These are phyloP conservation scores for Poecilia gillii DNA, from an alignment of 2,797 vertebrate species.

Conservation along the genomic window DNA sequence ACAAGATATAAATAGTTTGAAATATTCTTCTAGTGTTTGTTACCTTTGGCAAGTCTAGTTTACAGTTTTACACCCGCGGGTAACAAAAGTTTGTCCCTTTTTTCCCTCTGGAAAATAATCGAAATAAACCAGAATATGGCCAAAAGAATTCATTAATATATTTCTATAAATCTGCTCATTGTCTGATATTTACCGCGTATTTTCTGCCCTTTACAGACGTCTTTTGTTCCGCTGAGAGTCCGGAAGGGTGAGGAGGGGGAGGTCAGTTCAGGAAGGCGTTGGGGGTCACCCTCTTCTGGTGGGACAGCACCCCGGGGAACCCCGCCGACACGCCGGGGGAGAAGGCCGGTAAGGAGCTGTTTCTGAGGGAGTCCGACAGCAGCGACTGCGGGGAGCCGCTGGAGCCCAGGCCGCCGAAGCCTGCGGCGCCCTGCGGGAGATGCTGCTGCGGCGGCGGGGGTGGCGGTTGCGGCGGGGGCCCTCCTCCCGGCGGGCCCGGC, in stretches of 20 bases:
- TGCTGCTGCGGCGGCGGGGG: conserved; percentile 48
- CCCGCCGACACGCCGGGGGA: conserved; percentile 67
- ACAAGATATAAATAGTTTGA: conserved; percentile 78
- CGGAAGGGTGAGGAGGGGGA: neutral
- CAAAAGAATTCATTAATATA: conserved; percentile 40
- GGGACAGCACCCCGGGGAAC: conserved; percentile 75
- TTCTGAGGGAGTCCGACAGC: conserved; percentile 80
- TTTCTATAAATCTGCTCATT: conserved; percentile 17
- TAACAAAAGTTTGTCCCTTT: conserved; percentile 74
- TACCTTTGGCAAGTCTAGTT: conserved; percentile 80
- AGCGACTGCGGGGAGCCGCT: conserved; percentile 70
- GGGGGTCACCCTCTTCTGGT: conserved; percentile 77
- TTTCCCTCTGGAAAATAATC: conserved; percentile 27
- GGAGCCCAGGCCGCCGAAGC: conserved; percentile 56
- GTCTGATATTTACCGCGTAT: conserved; percentile 57
- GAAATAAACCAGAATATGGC: conserved; percentile 50
- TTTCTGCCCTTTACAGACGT: conserved; percentile 46
- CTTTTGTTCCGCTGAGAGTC: conserved; percentile 25
- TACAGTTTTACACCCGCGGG: conserved; percentile 67
- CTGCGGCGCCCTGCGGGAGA: conserved; percentile 68
- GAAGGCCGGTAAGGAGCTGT: conserved; percentile 72
- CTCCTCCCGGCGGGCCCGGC: conserved; percentile 54
- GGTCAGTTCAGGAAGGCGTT: conserved; percentile 81
- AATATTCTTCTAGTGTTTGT: conserved; percentile 72
- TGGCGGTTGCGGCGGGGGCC: conserved; percentile 28